These are phyloP conservation scores for Elachura formosa DNA, from an alignment of 2,113 vertebrate genomes.

Conservation along the genomic window DNA sequence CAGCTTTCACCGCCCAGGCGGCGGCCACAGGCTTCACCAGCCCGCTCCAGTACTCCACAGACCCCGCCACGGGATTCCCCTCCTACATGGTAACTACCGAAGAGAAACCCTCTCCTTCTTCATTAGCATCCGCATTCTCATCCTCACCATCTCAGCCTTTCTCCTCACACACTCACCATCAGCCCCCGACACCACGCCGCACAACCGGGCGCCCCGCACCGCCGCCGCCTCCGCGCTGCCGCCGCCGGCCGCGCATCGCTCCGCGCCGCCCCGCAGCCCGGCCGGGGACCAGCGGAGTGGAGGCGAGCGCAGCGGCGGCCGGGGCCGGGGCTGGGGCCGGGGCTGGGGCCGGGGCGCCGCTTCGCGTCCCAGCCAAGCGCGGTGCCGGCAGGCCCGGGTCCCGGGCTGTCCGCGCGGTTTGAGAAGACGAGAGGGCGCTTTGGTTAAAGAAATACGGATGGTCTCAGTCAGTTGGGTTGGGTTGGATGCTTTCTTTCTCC, in stretches of 20 bases:
- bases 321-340: background rate
- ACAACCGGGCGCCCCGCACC: background rate
- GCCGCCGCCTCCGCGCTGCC: background rate
- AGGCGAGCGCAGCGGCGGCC: background rate
- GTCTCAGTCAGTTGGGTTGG: background rate
- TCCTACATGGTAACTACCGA: conserved; percentile 91
- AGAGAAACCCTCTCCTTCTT: conserved; percentile 47
- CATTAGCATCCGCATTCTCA: conserved; percentile 54
- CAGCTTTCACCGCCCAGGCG: conserved; percentile 89
- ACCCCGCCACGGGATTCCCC: conserved; percentile 90
- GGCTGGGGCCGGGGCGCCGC: background rate
- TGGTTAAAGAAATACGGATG: background rate
- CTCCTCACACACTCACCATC: background rate
- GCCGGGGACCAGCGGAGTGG: background rate
- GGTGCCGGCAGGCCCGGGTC: background rate
- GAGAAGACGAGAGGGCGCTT: background rate
- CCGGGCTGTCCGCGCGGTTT: background rate
- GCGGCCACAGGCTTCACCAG: conserved; percentile 90
- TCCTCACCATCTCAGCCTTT: conserved; percentile 47
- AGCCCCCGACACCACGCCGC: background rate
- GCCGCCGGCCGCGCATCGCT: background rate
- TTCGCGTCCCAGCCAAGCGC: background rate
- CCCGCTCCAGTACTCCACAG: conserved; percentile 89
- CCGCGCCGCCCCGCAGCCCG: background rate
- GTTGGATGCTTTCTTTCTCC: background rate